Evolutionary conservation across 1,140 invertebrate species (phyloP), one percentile per base, ranked within the genome.

Genomic region (Saccostrea echinata): DNA sequence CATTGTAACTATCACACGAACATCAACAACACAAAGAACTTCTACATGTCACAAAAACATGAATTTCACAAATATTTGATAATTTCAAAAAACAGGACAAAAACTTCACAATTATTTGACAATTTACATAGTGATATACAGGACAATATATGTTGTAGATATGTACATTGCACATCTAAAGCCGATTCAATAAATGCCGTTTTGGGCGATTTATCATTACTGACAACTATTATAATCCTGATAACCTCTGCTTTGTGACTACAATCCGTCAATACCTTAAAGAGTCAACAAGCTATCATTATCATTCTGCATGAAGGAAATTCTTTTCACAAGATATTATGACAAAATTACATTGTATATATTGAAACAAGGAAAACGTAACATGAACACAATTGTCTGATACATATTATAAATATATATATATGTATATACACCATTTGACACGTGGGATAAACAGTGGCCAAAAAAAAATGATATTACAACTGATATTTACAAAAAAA

Each of bases 341-440:
- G 21, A 27, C 16, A 33, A 30, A 33, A 33, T 76, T 61, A 76
- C 27, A 71, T 13, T 30, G 64, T 71, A 43, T 43, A 24, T 30
- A 30, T 76, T 16, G 27, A 76, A 12, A 76, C 27, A 1, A 18
- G 16, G 43, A 43, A 8, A 43, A 43, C 35, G 6, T 13, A 71
- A 71, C 68, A 8, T 33, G 12, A 27, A 71, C 68, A 76, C 6
- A 61, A 57, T 18, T 18, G 55, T 21, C 1, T 21, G 21, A 57
- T 21, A 57, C 13, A 71, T 71, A 16, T 76, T 27, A 30, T 21
- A 61, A 76, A 76, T 33, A 76, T 76, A 76, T 76, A 76, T 33
- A 30, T 76, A 76, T 76, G 27, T 30, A 76, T 30, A 76, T 76
- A 33, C 27, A 76, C 3, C 68, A 76, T 76, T 76, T 27, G 68